Base-by-base conservation (phyloP, 2,113 vertebrate genomes). In the Brachionichthys hirsutus region DNA sequence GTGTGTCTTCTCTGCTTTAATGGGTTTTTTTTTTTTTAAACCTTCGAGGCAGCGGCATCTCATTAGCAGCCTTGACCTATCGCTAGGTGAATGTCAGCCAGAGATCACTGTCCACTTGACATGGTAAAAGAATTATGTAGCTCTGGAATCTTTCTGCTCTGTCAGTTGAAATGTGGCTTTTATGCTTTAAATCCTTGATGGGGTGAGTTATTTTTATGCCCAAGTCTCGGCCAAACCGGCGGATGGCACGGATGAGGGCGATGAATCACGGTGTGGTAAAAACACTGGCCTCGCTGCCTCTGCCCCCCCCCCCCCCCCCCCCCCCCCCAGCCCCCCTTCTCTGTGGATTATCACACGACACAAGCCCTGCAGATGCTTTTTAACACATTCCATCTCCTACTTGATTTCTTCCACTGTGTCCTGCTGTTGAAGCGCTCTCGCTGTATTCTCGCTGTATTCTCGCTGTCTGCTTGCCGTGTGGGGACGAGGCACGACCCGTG, bases 11-110 rank as follows among this genome's bases (percentile, higher is more conserved):
- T 16, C 30, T 30, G 16, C 17, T 47, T 65, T 54, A 12, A 52
- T 6, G 9, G 3, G 60, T 35, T 45, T 38, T 59, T 50, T 34
- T 15, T 18, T 40, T n/a, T n/a, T n/a, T n/a, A n/a, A n/a, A n/a
- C 3, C 54, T 1, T 50, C 51, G 43, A 18, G 1, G 24, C 62
- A 18, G 15, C 62, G 46, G 42, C 40, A 56, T 74, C 73, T 83
- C 74, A 69, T 88, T 81, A 83, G 70, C 64, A 75, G 76, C 84
- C 76, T 80, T 83, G 76, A 85, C 78, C 68, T 50, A 36, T 63
- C 61, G 65, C 36, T 16, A 54, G 40, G 52, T 13, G 40, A 64
- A 41, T 30, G 56, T 54, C 53, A 6, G 46, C 54, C 44, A 65
- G 54, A 54, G 53, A 72, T 70, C 54, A 16, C n/a, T 54, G 63